Percentiles rank a stretch among this genome's conserved stretches.
Conservation (phyloP, 2,113 vertebrate genomes). For the Uria lomvia region DNA sequence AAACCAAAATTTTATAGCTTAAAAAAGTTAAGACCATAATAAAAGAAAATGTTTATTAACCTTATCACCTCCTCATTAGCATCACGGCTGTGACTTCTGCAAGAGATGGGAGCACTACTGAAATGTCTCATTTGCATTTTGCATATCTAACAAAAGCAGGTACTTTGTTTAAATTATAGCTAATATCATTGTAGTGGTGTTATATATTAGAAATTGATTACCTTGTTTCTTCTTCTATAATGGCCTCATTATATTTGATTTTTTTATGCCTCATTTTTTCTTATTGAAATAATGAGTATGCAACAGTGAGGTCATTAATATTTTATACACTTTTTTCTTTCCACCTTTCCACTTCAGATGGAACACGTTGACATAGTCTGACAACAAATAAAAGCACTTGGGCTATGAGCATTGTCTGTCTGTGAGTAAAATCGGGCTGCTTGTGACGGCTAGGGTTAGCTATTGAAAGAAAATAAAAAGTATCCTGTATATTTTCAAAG, state of each 20-base stretch:
- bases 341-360: conserved; percentile 34
- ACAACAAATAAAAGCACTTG: conserved; percentile 56
- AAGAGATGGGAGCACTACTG: conserved; percentile 10
- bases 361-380: conserved; percentile 27
- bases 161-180: conserved; percentile 67
- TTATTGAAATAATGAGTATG: conserved; percentile 53
- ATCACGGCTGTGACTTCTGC: conserved; percentile 25
- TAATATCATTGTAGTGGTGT: conserved; percentile 51
- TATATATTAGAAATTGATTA: conserved; percentile 72
- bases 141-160: conserved; percentile 53
- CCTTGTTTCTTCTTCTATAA: conserved; percentile 61
- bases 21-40: background rate
- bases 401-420: background rate
- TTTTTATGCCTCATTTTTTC: conserved; percentile 54
- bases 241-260: conserved; percentile 64
- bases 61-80: conserved; percentile 54
- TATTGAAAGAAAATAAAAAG: background rate
- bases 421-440: conserved; percentile 40
- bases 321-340: conserved; percentile 52
- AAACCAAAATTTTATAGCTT: background rate
- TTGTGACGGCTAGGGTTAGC: background rate
- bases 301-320: conserved; percentile 44
- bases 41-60: conserved; percentile 63
- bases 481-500: background rate
- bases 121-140: conserved; percentile 75